Base-by-base conservation (phyloP, 2,113 vertebrate species). In the Pagrus major region DNA sequence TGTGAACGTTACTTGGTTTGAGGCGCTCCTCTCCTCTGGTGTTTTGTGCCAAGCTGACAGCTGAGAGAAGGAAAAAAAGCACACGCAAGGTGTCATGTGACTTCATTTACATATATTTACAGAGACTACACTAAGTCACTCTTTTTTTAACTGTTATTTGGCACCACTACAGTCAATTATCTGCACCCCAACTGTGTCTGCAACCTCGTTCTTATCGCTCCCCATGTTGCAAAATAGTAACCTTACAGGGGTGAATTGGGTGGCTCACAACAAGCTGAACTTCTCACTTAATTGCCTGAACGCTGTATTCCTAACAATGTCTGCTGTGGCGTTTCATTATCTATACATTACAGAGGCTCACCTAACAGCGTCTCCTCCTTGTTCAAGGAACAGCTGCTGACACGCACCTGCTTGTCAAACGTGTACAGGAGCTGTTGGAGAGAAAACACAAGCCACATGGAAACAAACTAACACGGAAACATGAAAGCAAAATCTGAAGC, bases 311-410 rank as follows among this genome's bases (percentile, higher is more conserved):
- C 58, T 39, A 58, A 66, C 39, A 25, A 21, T n/a, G 42, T 27
- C 51, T 25, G 4, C 31, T 59, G 41, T 14, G 63, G 27, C 65
- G 60, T 35, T 33, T 77, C 52, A 60, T 44, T 66, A 70, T 74
- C 25, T 41, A 35, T 5, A 37, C 41, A 63, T 76, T 31, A 65
- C 54, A 71, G 61, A 39, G 11, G 86, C 95, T 96, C 94, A 99
- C 98, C 98, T 84, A 99, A 85, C 81, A 98, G 92, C 0, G 97
- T 98, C 90, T 93, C 98, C 85, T 97, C 97, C 64, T 82, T 94
- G 92, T 99, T 99, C 83, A 99, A 72, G 0, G 98, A 99, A 80
- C 97, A 97, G 89, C 98, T 98, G 95, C 96, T 94, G 84, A 98
- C 93, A 84, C 80, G 92, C 63, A 98, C 93, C 86, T 96, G 95